phyloP scores from a whole-genome alignment of 2,888 invertebrate species.

The Megastigmus dorsalis region DNA sequence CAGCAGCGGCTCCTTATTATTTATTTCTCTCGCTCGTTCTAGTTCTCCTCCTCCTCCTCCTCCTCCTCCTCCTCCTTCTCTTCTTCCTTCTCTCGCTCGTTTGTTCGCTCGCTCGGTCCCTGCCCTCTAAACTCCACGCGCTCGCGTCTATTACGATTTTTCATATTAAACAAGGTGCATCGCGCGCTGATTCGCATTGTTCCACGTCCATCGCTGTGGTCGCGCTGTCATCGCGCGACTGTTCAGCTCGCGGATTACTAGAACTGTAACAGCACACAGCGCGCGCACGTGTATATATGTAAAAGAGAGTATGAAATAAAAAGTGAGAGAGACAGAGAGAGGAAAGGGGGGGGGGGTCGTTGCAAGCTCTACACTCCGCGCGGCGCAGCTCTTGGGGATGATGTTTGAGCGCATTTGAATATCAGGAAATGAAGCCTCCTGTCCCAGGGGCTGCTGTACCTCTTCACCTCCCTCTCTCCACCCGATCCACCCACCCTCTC shows the following conservation, averaged over 20 bases:
- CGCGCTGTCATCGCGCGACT: too few relatives aligned
- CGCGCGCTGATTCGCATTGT: slow-evolving; percentile 65
- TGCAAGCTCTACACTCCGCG: slow-evolving; percentile 57
- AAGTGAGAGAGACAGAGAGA: not conserved
- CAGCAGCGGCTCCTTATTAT: slow-evolving; percentile 54
- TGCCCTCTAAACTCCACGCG: too few relatives aligned
- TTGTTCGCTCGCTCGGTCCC: not conserved
- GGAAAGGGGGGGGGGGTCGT: slow-evolving; percentile 1
- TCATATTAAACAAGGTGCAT: slow-evolving; percentile 56
- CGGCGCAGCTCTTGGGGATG: slow-evolving; percentile 58
- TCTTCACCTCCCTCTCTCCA: not conserved
- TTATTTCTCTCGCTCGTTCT: slow-evolving; percentile 26
- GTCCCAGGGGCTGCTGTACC: slow-evolving; percentile 59
- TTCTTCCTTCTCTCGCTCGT: not conserved
- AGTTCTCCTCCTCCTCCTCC: too few relatives aligned
- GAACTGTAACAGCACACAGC: not conserved
- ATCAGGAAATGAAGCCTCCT: slow-evolving; percentile 73
- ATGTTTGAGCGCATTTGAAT: slow-evolving; percentile 73
- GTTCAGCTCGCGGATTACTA: slow-evolving; percentile 3
- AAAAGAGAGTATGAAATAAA: not conserved
- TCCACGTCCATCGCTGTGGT: too few relatives aligned
- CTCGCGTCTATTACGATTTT: slow-evolving; percentile 13
- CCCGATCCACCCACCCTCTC: not conserved
- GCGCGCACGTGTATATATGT: not conserved
- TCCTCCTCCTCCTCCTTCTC: slow-evolving; percentile 8